These are phyloP conservation scores for Gymnothorax reevesii DNA, from an alignment of 2,797 vertebrate species.

Conservation along the genomic window DNA sequence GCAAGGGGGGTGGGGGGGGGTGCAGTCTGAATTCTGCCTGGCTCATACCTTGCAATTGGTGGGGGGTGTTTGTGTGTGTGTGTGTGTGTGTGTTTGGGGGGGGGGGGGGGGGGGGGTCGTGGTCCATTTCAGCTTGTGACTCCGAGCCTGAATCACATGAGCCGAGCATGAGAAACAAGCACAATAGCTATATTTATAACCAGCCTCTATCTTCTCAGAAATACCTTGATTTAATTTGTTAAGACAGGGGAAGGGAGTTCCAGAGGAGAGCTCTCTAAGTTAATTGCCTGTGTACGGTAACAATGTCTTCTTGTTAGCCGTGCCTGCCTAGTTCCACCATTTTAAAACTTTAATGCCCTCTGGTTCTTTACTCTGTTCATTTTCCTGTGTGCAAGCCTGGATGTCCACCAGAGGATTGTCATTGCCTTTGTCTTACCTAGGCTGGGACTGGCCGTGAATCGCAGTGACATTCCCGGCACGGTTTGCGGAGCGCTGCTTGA, in stretches of 20 bases:
- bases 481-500: conserved; percentile 33
- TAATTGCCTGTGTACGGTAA: conserved; percentile 42
- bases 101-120: conserved; percentile 64
- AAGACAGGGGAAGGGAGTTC: conserved; percentile 74
- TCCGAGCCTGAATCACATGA: conserved; percentile 88
- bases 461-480: neutral
- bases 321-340: conserved; percentile 25
- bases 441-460: conserved; percentile 54
- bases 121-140: conserved; percentile 73
- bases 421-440: conserved; percentile 71
- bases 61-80: no score
- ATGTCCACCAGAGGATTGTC: conserved; percentile 37
- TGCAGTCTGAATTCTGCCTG: conserved; percentile 60
- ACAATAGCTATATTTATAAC: conserved; percentile 82
- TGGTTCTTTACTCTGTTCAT: neutral
- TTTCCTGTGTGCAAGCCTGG: conserved; percentile 57
- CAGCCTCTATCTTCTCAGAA: conserved; percentile 77
- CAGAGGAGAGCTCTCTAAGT: conserved; percentile 50
- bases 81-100: conserved; percentile 61
- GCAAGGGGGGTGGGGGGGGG: conserved; percentile 34
- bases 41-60: conserved; percentile 64
- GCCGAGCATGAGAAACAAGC: conserved; percentile 77
- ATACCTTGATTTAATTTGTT: conserved; percentile 77
- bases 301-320: conserved; percentile 24
- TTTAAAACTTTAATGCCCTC: conserved; percentile 42